A percentile compares a stretch with the other conserved stretches of the same genome.
Conservation (phyloP, 2,888 invertebrate genomes). For the Nephrotoma appendiculata region DNA sequence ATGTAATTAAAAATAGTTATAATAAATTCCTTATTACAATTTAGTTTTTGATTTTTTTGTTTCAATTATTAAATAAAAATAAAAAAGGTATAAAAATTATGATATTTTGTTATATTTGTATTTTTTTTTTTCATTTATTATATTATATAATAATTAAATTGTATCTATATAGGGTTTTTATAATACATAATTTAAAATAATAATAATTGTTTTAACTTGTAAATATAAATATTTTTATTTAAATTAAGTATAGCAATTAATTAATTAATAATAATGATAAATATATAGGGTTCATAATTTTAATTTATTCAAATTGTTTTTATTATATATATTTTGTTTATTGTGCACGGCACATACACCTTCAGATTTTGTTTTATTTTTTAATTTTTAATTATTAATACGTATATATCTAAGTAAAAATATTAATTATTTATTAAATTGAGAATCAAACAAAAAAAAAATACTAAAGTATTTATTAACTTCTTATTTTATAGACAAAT, state of each 20-base stretch:
- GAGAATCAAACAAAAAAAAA: background rate
- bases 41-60: background rate
- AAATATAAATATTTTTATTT: background rate
- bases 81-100: background rate
- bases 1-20: background rate
- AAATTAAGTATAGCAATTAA: background rate
- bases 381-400: background rate
- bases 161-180: background rate
- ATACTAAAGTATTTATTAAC: too few relatives aligned
- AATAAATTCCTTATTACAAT: background rate
- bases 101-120: background rate
- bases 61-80: background rate
- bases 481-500: too few relatives aligned
- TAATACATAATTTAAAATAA: background rate
- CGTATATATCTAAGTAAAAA: background rate
- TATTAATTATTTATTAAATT: background rate
- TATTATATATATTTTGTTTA: background rate
- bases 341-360: constrained; percentile 5
- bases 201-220: background rate
- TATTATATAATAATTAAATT: background rate
- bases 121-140: background rate
- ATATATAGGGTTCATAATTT: background rate
- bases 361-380: background rate
- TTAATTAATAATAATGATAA: background rate
- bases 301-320: constrained; percentile 1